Evolutionary conservation across 1,140 invertebrate species (phyloP), one percentile per base, ranked within the genome.

Genomic region (Pseudomyrmex cubaensis): DNA sequence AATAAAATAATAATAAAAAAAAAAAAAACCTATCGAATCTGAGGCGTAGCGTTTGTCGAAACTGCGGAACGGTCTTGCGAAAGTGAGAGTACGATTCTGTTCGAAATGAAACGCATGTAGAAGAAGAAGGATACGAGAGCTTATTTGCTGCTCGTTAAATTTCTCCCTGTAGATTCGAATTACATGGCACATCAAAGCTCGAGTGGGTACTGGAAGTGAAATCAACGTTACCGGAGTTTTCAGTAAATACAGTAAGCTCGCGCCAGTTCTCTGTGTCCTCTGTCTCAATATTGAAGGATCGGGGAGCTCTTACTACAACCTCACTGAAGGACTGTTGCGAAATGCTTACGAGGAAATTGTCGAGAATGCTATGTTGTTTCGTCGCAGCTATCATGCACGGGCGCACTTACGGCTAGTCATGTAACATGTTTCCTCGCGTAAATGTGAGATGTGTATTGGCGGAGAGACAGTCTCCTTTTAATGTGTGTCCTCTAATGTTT

Each of bases 281-380:
- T 82, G 70, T 44, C 46, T 70, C 59, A 82, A 87, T 87, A 85
- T 87, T 20, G 83, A 69, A 86, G 78, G 46, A 48, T 54, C 73
- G 56, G 5, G 35, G 15, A 15, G 17, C 70, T 54, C 50, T 22
- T 35, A 4, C 22, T 25, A 35, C 35, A 35, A 35, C 12, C 15
- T n/a, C 35, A 50, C 17, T 48, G 44, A 13, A 48, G 52, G 17
- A 63, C 52, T 80, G 62, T 80, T 85, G 73, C n/a, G 22, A 62
- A 22, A 61, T 50, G 56, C 61, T 64, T 44, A 44, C 15, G 25
- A 35, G n/a, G 25, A 76, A 76, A 76, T 76, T 76, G 50, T 72
- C n/a, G 46, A 35, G 35, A 50, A 84, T 84, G 46, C 20, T 52
- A 76, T 63, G 48, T 57, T 64, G 72, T 61, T 74, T 15, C 22